phyloP scores from a whole-genome alignment of 2,888 invertebrate genomes.

The Lycophotia porphyrea region DNA sequence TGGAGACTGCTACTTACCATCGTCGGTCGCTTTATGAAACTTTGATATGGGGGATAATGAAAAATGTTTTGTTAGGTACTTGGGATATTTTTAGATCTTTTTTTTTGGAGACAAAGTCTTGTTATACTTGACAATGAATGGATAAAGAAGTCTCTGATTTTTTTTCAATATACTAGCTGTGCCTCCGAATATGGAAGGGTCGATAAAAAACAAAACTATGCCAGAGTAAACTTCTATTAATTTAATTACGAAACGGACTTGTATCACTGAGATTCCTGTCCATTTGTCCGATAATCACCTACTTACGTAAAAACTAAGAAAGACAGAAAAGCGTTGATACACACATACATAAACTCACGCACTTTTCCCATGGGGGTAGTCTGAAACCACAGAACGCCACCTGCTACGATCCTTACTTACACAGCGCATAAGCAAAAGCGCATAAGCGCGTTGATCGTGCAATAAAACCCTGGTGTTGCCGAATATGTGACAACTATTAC shows the following conservation, averaged over 20 bases:
- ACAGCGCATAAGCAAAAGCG: too few species aligned
- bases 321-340: background rate
- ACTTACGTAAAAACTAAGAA: background rate
- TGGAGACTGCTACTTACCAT: slow-evolving; percentile 60
- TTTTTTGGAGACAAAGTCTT: slow-evolving; percentile 6
- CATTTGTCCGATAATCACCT: background rate
- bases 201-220: background rate
- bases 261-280: background rate
- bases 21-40: slow-evolving; percentile 61
- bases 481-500: background rate
- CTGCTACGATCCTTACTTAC: too few species aligned
- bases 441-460: background rate
- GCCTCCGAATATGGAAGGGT: too few species aligned
- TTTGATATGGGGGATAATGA: slow-evolving; percentile 64
- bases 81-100: slow-evolving; percentile 41
- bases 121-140: background rate
- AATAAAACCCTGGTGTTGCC: background rate
- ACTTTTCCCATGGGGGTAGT: too few species aligned
- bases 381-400: too few species aligned
- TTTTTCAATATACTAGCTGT: background rate
- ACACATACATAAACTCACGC: too few species aligned
- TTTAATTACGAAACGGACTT: background rate
- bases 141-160: background rate
- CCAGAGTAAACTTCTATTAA: too few species aligned
- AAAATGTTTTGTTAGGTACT: slow-evolving; percentile 47